Percentiles rank a stretch among this genome's conserved stretches.
Conservation (phyloP, 2,797 vertebrate genomes). For the Anabas testudineus region DNA sequence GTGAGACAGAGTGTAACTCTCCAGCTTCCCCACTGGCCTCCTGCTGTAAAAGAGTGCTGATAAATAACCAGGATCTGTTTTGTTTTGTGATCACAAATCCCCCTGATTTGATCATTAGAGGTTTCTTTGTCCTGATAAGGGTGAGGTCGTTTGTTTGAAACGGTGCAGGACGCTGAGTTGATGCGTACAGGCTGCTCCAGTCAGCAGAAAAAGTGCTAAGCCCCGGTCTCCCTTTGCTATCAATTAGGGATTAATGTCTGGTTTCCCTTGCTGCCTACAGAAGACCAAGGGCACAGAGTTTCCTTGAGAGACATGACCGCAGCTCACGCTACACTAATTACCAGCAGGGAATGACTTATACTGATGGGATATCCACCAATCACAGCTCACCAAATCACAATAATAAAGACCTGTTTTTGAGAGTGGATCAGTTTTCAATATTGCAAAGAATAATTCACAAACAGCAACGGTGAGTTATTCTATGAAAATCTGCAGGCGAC, state of each 20-base stretch:
- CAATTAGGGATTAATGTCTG: slow-evolving; percentile 73
- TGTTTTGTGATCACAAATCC: slow-evolving; percentile 38
- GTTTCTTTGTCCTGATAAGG: slow-evolving; percentile 44
- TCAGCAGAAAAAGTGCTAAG: slow-evolving; percentile 73
- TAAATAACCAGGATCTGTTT: slow-evolving; percentile 22
- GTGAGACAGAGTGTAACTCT: background rate
- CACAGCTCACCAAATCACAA: slow-evolving; percentile 26
- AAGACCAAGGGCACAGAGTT: slow-evolving; percentile 62
- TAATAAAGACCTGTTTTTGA: too few relatives aligned
- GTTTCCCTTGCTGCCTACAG: slow-evolving; percentile 55
- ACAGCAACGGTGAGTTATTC: too few relatives aligned
- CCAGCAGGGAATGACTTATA: slow-evolving; percentile 50
- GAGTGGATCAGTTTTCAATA: too few relatives aligned
- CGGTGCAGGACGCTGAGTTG: slow-evolving; percentile 37
- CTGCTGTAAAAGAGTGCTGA: background rate
- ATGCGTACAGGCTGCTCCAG: slow-evolving; percentile 58
- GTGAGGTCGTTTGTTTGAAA: slow-evolving; percentile 38
- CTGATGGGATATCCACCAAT: slow-evolving; percentile 43
- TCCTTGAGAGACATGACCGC: slow-evolving; percentile 65
- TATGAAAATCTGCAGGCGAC: too few relatives aligned
- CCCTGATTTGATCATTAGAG: slow-evolving; percentile 35
- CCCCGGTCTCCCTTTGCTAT: slow-evolving; percentile 66
- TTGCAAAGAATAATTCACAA: too few relatives aligned
- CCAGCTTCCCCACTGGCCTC: background rate
- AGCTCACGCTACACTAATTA: slow-evolving; percentile 69